A percentile compares a stretch with the other conserved stretches of the same genome.
These are phyloP conservation scores for Chironomus tepperi DNA, from an alignment of 1,140 invertebrate genomes.

Conservation along the genomic window DNA sequence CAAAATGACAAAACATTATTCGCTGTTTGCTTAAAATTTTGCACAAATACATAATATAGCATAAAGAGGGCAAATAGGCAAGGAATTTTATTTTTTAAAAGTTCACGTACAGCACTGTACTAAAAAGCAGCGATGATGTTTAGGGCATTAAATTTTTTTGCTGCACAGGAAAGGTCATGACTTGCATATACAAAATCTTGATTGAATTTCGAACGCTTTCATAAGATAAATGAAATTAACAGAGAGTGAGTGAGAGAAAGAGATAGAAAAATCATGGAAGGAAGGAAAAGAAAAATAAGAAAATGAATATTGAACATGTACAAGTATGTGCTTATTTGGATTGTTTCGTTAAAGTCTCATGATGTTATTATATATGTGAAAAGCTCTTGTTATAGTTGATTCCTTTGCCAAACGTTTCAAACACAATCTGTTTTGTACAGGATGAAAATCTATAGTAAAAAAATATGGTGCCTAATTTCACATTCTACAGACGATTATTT, in stretches of 20 bases:
- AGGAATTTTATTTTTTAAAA: not conserved
- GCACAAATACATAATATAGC: too few relatives aligned
- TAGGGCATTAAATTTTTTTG: not conserved
- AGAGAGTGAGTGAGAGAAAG: too few relatives aligned
- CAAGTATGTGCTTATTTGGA: too few relatives aligned
- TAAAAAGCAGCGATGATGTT: not conserved
- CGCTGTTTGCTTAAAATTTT: too few relatives aligned
- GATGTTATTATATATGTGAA: too few relatives aligned
- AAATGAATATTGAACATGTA: too few relatives aligned
- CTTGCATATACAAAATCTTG: constrained; percentile 2
- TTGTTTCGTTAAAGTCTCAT: too few relatives aligned
- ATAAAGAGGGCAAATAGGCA: too few relatives aligned
- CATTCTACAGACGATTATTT: not conserved
- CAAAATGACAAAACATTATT: not conserved
- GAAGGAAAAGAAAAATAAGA: not conserved
- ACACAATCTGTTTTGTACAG: not conserved
- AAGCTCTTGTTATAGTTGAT: not conserved
- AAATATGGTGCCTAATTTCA: not conserved
- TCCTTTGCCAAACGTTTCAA: not conserved
- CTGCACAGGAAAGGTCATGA: not conserved
- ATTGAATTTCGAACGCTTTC: not conserved
- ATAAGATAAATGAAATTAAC: not conserved
- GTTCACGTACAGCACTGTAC: not conserved
- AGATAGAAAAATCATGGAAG: not conserved
- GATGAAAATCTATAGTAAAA: not conserved